A percentile compares a stretch with the other conserved stretches of the same genome.
Evolutionary conservation across 2,888 invertebrate genomes (phyloP).

Genomic region (Dione vanillae): DNA sequence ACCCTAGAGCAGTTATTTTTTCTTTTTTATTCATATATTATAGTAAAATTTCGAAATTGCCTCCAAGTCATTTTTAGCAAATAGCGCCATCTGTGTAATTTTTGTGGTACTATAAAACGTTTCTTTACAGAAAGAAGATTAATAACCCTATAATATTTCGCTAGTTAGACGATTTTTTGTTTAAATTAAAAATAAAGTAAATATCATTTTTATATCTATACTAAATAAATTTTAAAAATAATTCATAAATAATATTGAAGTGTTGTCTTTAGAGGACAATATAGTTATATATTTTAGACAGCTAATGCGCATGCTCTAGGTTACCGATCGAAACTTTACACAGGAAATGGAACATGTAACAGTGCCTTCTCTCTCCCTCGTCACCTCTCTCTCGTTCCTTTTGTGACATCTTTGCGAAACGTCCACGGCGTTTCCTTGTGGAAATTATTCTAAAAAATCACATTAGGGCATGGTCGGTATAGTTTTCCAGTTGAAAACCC

Average conservation of each 20-base stretch:
- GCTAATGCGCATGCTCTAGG: constrained; percentile 68
- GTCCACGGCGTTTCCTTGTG: constrained; percentile 69
- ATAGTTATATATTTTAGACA: neutral
- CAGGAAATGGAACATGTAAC: constrained; percentile 31
- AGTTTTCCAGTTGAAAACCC: constrained; percentile 73
- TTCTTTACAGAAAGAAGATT: neutral
- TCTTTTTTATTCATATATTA: neutral
- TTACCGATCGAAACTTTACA: constrained; percentile 54
- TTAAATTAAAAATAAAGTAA: neutral
- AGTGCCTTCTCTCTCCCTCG: constrained; percentile 52
- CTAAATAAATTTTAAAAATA: neutral
- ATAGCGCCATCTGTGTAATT: constrained; percentile 21
- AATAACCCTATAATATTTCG: neutral
- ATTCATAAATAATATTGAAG: neutral
- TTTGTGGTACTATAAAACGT: constrained; percentile 7
- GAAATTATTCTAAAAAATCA: constrained; percentile 64
- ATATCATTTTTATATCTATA: neutral
- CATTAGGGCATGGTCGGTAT: constrained; percentile 81
- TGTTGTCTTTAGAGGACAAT: neutral
- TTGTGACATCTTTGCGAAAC: constrained; percentile 77
- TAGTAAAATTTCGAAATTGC: neutral
- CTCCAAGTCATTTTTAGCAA: neutral
- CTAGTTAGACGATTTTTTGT: neutral
- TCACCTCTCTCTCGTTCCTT: constrained; percentile 62
- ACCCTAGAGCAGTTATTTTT: neutral